Evolutionary conservation across 2,113 vertebrate genomes (phyloP).

Genomic region (Gnathonemus longibarbis): DNA sequence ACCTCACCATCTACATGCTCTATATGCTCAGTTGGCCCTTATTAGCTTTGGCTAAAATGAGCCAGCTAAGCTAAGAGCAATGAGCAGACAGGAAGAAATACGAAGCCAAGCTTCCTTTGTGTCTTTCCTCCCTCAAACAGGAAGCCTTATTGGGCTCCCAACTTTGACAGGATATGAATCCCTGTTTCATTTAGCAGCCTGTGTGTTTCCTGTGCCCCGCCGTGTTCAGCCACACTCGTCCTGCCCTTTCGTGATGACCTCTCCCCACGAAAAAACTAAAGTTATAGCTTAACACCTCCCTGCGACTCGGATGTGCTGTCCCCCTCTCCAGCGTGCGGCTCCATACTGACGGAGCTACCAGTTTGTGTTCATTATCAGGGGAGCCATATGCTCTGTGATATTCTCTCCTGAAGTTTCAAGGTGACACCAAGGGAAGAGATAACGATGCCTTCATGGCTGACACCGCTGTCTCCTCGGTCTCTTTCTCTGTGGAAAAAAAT

Average conservation of each 20-base stretch:
- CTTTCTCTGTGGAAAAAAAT: background rate
- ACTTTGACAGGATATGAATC: background rate
- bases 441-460: constrained; percentile 5
- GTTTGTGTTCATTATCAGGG: constrained; percentile 13
- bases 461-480: background rate
- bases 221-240: background rate
- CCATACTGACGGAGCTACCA: background rate
- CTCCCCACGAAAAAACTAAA: background rate
- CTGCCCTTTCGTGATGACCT: background rate
- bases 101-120: background rate
- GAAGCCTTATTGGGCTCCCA: background rate
- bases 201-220: background rate
- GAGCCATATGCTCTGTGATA: constrained; percentile 17
- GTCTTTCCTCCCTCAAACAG: background rate
- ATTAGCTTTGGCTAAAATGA: background rate
- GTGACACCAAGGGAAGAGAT: constrained; percentile 15
- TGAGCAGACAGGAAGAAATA: background rate
- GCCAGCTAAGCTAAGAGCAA: background rate
- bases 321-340: background rate
- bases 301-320: background rate
- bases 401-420: constrained; percentile 14
- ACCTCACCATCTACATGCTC: too few species aligned
- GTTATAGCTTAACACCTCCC: background rate
- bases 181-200: background rate
- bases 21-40: background rate